Conservation (phyloP, 2,113 vertebrate species). For the Halcyon malimbica region DNA sequence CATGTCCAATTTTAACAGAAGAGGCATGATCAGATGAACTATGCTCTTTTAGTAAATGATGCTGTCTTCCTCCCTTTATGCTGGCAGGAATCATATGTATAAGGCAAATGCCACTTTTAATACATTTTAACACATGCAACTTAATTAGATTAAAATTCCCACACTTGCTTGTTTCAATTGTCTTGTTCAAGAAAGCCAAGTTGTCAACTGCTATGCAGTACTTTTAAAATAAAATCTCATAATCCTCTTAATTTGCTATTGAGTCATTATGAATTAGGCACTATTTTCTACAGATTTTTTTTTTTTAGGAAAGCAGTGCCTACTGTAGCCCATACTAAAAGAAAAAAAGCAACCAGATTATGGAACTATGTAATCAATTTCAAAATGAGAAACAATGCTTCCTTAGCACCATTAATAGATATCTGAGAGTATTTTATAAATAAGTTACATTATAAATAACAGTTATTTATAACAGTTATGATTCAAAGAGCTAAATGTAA, state of each 20-base stretch:
- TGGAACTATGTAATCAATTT: not conserved
- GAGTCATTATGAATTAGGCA: not conserved
- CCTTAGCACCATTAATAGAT: not conserved
- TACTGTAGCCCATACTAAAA: not conserved
- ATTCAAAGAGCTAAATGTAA: not conserved
- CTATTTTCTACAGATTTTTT: not conserved
- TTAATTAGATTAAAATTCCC: not conserved
- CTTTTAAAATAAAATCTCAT: not conserved
- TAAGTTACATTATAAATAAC: not conserved
- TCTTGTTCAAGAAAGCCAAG: not conserved
- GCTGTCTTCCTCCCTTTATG: not conserved
- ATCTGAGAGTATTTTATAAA: not conserved
- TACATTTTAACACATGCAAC: not conserved
- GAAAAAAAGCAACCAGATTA: not conserved
- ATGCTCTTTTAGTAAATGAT: not conserved
- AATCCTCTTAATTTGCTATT: not conserved
- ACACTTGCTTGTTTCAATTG: not conserved
- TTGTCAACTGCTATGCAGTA: not conserved
- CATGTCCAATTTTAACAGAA: not conserved
- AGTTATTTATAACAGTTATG: not conserved
- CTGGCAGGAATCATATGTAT: not conserved
- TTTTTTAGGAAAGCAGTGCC: not conserved
- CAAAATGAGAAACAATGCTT: not conserved
- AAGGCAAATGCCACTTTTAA: not conserved
- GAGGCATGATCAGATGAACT: not conserved